These are phyloP conservation scores for Aurelia aurita DNA, from an alignment of 30 jellyfish, hydroid and myxozoan genomes.

Conservation along the genomic window DNA sequence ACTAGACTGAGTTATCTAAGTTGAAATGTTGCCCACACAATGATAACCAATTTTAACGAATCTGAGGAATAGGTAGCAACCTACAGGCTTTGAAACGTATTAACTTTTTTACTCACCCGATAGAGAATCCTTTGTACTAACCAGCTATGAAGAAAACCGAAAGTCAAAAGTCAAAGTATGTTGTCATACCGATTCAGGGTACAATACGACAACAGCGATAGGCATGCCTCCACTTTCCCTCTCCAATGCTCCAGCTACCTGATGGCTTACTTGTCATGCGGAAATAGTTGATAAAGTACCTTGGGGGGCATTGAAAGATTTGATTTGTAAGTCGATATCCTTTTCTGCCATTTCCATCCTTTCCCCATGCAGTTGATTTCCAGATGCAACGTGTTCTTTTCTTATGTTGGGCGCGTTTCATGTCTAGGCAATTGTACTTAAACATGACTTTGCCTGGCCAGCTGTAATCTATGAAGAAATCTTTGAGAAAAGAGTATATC, in stretches of 20 bases:
- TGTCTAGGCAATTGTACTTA: constrained; percentile 12
- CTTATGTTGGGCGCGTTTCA: neutral
- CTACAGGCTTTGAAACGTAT: too few species aligned
- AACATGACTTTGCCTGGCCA: constrained; percentile 1
- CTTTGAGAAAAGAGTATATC: neutral
- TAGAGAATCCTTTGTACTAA: too few species aligned
- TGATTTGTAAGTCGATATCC: constrained; percentile 40
- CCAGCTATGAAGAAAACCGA: too few species aligned
- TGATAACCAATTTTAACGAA: too few species aligned
- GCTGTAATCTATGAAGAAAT: neutral
- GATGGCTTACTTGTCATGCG: neutral
- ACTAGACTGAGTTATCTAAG: too few species aligned
- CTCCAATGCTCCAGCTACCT: neutral
- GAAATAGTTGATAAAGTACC: constrained; percentile 29
- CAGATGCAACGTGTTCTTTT: neutral
- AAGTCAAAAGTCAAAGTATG: too few species aligned
- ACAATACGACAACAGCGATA: constrained; percentile 36
- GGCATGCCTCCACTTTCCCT: neutral
- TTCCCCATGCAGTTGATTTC: neutral
- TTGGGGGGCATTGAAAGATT: constrained; percentile 12
- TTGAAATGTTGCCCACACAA: too few species aligned
- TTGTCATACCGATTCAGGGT: neutral
- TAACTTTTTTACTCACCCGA: too few species aligned
- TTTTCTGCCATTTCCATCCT: constrained; percentile 17
- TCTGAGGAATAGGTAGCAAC: too few species aligned